Percentiles rank a stretch among this genome's conserved stretches.
Conservation (phyloP, 2,888 invertebrate species). For the Temnothorax rugatulus region DNA sequence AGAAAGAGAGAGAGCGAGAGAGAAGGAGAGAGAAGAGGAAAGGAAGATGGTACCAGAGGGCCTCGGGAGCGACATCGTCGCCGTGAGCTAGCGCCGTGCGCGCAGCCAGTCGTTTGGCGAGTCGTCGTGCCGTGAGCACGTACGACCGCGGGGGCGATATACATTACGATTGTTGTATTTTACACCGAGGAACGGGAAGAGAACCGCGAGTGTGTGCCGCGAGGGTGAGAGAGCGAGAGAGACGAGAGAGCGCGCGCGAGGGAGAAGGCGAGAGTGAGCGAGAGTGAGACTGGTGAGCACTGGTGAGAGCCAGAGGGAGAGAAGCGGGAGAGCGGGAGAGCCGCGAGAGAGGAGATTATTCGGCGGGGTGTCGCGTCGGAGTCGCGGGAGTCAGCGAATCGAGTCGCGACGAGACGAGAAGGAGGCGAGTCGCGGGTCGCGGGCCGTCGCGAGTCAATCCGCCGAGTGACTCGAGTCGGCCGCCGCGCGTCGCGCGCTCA, state of each 20-base stretch:
- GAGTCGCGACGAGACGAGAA: constrained; percentile 16
- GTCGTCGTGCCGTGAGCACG: constrained; percentile 68
- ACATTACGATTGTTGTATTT: constrained; percentile 47
- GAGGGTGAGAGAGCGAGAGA: background rate
- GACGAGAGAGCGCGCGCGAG: background rate
- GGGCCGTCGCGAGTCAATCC: background rate
- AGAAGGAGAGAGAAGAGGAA: constrained; percentile 70
- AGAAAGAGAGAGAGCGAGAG: too few species aligned
- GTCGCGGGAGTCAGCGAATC: background rate
- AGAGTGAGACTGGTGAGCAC: background rate
- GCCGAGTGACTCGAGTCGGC: background rate
- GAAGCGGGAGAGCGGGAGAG: background rate
- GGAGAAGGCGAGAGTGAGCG: background rate
- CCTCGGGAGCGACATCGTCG: constrained; percentile 82
- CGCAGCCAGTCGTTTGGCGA: constrained; percentile 82
- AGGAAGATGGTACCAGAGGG: constrained; percentile 82
- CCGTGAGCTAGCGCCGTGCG: constrained; percentile 84
- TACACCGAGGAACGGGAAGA: background rate
- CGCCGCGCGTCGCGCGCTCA: constrained; percentile 35
- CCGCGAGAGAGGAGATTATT: background rate
- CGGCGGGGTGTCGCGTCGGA: background rate
- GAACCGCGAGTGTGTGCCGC: background rate
- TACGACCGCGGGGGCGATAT: constrained; percentile 36
- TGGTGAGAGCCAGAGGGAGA: background rate
- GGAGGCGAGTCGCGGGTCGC: background rate